Evolutionary conservation across 2,888 invertebrate species (phyloP), one percentile per base, ranked within the genome.

Genomic region (Myopa testacea): DNA sequence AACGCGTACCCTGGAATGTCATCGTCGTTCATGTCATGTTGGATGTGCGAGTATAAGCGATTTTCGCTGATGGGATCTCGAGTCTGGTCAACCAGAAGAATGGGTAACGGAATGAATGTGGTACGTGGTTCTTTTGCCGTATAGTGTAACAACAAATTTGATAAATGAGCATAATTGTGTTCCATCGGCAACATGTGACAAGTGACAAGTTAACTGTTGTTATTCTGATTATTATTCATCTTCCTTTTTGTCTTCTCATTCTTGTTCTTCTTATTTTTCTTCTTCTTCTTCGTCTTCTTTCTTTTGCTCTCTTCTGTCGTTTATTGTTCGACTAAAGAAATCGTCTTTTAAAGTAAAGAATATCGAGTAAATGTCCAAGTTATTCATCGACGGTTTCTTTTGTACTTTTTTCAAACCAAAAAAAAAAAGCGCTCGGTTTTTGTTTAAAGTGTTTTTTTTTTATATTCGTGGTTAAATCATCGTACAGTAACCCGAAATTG

Each of bases 191-290:
- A 75, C 85, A 82, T 86, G 85, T 86, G 85, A 86, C 85, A 86
- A 84, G 86, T 85, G 85, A 85, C 86, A 86, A 85, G 85, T 85
- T 85, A 85, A 85, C 85, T 85, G 85, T 85, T 86, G 82, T 85
- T 75, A 16, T 71, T 71, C 83, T 83, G 10, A 10, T 62, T 62
- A 62, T 62, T 62, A 26, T 62, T n/a, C 62, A n/a, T n/a, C 34
- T 10, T 26, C 62, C 4, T 62, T n/a, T 19, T 62, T 10, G 1
- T 62, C 16, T n/a, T n/a, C 58, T 12, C 38, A 38, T 40, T 58
- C 16, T 7, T 40, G 37, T 55, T 10, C 72, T 72, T 60, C 58
- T n/a, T 16, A 26, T 2, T 40, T 50, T 34, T 40, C 40, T 40
- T 58, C 16, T 7, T 40, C 58, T 55, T 10, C 72, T 72, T 60